Conservation (phyloP, 2,113 vertebrate species). For the Petrocephalus zakoni region DNA sequence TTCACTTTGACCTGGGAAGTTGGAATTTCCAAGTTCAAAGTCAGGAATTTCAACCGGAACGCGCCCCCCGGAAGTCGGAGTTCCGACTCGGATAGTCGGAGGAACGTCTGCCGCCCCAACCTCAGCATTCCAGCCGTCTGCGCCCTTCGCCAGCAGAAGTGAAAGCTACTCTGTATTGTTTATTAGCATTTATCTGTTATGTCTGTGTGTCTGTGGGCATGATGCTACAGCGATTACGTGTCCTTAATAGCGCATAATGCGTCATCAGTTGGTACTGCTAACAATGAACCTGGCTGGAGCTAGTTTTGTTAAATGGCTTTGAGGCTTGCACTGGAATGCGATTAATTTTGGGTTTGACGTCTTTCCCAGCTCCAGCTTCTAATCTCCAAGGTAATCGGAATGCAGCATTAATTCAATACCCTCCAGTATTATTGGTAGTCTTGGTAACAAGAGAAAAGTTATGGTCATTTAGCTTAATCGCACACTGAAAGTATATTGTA, state of each 20-base stretch:
- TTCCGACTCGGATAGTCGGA: neutral
- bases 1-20: neutral
- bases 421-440: neutral
- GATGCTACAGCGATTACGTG: neutral
- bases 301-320: neutral
- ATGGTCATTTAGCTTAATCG: neutral
- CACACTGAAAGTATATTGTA: too few species aligned
- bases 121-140: neutral
- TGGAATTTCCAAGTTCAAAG: neutral
- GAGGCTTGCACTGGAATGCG: neutral
- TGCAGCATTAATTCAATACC: neutral
- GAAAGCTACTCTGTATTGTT: neutral
- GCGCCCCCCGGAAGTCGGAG: neutral
- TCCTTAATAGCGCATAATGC: neutral
- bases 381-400: neutral
- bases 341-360: neutral
- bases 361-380: neutral
- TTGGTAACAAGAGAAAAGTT: neutral
- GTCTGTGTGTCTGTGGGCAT: neutral
- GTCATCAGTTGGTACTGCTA: neutral
- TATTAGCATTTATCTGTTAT: neutral
- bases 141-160: neutral
- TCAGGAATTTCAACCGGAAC: neutral
- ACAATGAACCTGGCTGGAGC: neutral
- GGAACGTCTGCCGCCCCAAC: neutral